These are phyloP conservation scores for Siphlonurus alternatus DNA, from an alignment of 2,888 invertebrate species.

Conservation along the genomic window DNA sequence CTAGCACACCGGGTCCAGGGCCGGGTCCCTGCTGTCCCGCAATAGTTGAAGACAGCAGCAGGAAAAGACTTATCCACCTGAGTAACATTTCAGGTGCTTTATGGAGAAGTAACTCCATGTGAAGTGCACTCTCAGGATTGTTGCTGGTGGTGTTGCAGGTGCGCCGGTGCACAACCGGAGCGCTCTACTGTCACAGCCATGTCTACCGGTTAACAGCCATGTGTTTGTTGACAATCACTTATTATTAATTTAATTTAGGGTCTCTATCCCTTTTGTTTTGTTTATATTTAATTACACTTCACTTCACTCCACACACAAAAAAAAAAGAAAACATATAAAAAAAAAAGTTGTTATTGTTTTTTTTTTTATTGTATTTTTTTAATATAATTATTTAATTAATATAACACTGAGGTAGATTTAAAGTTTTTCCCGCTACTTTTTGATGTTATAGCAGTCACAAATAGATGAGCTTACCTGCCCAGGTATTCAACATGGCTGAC, in stretches of 20 bases:
- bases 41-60: background rate
- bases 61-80: background rate
- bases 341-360: too few relatives aligned
- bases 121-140: background rate
- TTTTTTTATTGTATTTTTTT: too few relatives aligned
- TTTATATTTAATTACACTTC: background rate
- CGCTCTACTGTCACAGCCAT: background rate
- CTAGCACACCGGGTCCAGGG: background rate
- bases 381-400: too few relatives aligned
- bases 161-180: background rate
- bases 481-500: conserved; percentile 3
- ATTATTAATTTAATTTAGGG: background rate
- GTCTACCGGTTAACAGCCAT: background rate
- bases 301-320: too few relatives aligned
- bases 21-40: conserved; percentile 2
- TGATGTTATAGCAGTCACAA: background rate
- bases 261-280: background rate
- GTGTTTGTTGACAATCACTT: background rate
- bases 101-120: background rate
- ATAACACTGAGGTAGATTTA: too few relatives aligned
- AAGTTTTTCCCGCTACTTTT: background rate
- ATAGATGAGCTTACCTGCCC: background rate
- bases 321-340: too few relatives aligned
- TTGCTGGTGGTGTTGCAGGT: background rate
- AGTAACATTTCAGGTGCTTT: background rate